A percentile compares a stretch with the other conserved stretches of the same genome.
Conservation (phyloP, 2,113 vertebrate species). For the Clarias gariepinus region DNA sequence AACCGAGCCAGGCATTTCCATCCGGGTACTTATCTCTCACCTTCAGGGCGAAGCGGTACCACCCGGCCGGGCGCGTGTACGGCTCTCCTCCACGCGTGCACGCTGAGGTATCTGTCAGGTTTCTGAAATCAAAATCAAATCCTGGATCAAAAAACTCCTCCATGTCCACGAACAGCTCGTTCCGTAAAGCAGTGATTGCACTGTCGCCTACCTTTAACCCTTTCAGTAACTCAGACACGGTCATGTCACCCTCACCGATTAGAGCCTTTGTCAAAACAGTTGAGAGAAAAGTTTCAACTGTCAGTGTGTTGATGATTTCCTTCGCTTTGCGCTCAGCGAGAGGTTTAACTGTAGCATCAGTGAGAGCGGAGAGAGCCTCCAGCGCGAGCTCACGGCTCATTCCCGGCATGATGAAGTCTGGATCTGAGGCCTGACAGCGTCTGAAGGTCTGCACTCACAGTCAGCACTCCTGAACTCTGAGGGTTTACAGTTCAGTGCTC, state of each 20-base stretch:
- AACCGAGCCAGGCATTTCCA: too few relatives aligned
- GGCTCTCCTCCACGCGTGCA: conserved; percentile 59
- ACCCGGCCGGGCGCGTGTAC: conserved; percentile 66
- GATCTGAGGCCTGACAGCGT: too few relatives aligned
- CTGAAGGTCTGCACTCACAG: too few relatives aligned
- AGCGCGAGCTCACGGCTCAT: background rate
- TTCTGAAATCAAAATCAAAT: conserved; percentile 43
- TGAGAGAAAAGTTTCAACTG: background rate
- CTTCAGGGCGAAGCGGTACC: conserved; percentile 49
- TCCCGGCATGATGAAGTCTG: background rate
- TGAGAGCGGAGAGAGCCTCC: conserved; percentile 44
- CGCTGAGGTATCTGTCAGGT: background rate
- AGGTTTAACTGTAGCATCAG: background rate
- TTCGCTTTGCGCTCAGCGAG: background rate
- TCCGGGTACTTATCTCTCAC: too few relatives aligned
- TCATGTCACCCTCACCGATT: too few relatives aligned
- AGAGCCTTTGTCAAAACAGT: background rate
- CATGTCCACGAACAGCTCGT: conserved; percentile 44
- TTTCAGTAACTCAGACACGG: too few relatives aligned
- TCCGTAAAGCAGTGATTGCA: background rate
- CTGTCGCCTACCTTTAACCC: too few relatives aligned
- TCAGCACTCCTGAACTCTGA: too few relatives aligned
- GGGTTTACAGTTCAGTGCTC: too few relatives aligned
- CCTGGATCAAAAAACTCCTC: conserved; percentile 36
- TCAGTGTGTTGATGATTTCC: background rate